Evolutionary conservation across 2,888 invertebrate genomes (phyloP), one percentile per base, ranked within the genome.

Genomic region (Epirrhoe tristata): DNA sequence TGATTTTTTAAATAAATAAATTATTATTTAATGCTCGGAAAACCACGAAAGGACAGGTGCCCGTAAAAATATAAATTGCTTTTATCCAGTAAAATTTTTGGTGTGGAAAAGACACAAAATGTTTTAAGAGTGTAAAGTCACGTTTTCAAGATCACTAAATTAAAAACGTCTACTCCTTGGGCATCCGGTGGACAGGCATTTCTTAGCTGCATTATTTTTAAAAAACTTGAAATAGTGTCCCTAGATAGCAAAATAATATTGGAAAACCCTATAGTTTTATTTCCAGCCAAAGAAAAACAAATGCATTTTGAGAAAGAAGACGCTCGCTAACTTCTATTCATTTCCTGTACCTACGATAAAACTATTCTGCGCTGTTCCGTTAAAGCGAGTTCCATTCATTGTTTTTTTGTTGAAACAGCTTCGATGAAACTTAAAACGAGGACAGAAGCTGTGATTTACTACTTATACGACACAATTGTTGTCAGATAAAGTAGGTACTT

Each of bases 311-410:
- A 54, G 54, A 54, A 16, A 54, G 10, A 32, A 1, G n/a, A 34
- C 32, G 14, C 16, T 34, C 16, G 34, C 16, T 36, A 36, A 36
- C 36, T 16, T 54, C 16, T 54, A 16, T 52, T 52, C n/a, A 34
- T 36, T 54, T 34, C 34, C 54, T 5, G 54, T 36, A 16, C 24
- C 24, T 24, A 24, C 54, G 54, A 36, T 54, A 54, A 36, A 54
- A 36, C 8, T 54, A 14, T 32, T 54, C 54, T 36, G 32, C 7
- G 54, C 54, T 54, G 16, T 16, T 6, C 12, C 53, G 12, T 32
- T 53, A 14, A 6, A 53, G 53, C 5, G 14, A 46, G 46, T 46
- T 46, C 46, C 46, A 46, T 46, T 46, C 14, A 46, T 46, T 46
- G 12, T 14, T 6, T 16, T 16, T 48, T 48, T 48, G 48, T 48